A percentile compares a stretch with the other conserved stretches of the same genome.
These are phyloP conservation scores for Brachionus plicatilis DNA, from an alignment of 1,140 invertebrate genomes.

Conservation along the genomic window DNA sequence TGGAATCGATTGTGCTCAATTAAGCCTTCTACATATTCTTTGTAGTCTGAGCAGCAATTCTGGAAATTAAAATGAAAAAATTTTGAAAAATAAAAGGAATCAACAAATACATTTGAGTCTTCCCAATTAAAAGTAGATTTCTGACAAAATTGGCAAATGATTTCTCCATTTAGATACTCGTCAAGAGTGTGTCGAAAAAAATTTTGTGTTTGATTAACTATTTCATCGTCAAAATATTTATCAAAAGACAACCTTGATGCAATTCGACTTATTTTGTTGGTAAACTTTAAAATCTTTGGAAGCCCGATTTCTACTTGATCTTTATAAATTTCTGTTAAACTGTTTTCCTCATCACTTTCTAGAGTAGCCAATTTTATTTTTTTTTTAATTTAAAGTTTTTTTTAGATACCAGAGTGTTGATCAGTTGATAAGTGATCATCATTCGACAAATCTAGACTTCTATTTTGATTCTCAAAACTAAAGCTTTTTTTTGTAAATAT, in stretches of 20 bases:
- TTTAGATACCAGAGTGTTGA: not conserved
- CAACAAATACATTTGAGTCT: not conserved
- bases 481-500: not conserved
- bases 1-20: not conserved
- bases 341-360: conserved; percentile 2
- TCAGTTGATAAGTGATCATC: not conserved
- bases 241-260: not conserved
- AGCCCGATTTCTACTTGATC: not conserved
- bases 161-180: not conserved
- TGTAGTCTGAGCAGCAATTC: not conserved
- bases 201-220: not conserved
- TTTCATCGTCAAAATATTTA: not conserved
- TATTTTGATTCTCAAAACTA: not conserved
- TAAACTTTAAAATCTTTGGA: not conserved
- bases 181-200: not conserved
- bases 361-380: not conserved
- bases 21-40: not conserved
- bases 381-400: not conserved
- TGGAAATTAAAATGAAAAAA: not conserved
- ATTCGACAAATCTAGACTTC: not conserved
- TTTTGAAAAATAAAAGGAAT: not conserved
- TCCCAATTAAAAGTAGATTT: not conserved
- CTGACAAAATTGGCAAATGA: not conserved
- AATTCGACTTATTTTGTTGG: not conserved
- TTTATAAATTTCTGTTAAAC: not conserved